These are phyloP conservation scores for Sminthopsis crassicaudata DNA, from an alignment of 2,113 vertebrate species.

Conservation along the genomic window DNA sequence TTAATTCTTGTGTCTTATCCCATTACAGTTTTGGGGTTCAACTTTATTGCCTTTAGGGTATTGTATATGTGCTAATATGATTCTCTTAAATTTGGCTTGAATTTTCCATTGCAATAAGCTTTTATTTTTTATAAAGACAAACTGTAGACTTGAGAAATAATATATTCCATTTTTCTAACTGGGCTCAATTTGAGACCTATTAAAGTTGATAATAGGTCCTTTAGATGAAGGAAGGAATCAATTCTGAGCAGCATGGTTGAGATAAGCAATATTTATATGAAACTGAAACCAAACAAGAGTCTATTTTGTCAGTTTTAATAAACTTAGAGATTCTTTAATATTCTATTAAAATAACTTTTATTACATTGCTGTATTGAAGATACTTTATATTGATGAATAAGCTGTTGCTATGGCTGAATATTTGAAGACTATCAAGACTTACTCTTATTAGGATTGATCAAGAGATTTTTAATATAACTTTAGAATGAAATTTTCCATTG, in stretches of 20 bases:
- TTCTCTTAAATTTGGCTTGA: constrained; percentile 50
- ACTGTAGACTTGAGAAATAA: constrained; percentile 61
- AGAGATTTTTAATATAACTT: constrained; percentile 60
- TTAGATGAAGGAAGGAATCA: constrained; percentile 72
- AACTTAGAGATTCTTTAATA: constrained; percentile 27
- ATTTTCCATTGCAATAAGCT: constrained; percentile 65
- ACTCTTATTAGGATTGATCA: constrained; percentile 63
- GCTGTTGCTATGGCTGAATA: constrained; percentile 50
- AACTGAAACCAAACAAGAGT: constrained; percentile 63
- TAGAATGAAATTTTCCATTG: constrained; percentile 67
- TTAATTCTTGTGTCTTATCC: constrained; percentile 53
- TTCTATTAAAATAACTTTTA: constrained; percentile 63
- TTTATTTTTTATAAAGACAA: constrained; percentile 66
- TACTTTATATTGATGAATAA: constrained; percentile 64
- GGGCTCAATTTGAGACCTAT: constrained; percentile 70
- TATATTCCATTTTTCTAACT: constrained; percentile 66
- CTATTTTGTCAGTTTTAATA: constrained; percentile 70
- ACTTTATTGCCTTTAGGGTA: constrained; percentile 55
- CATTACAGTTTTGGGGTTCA: constrained; percentile 8
- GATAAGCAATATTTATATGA: constrained; percentile 62
- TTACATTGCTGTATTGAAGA: constrained; percentile 68
- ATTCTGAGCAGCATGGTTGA: constrained; percentile 65
- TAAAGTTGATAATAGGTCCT: constrained; percentile 70
- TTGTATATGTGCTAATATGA: constrained; percentile 50
- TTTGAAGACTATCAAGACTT: constrained; percentile 15